Conservation (phyloP, 2,888 invertebrate species). For the Anthoptus insignis region DNA sequence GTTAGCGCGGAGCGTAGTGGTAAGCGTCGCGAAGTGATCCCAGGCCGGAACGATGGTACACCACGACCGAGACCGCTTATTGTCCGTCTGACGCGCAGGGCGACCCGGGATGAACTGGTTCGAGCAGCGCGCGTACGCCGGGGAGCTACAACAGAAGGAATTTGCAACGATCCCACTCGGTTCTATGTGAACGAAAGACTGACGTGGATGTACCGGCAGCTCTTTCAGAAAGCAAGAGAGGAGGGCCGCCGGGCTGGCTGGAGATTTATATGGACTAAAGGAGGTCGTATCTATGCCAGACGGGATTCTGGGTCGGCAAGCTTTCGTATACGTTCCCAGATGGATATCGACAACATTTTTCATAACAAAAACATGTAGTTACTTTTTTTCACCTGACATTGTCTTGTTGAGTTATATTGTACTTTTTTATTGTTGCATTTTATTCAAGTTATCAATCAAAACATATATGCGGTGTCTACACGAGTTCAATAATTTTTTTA, state of each 20-base stretch:
- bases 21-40: neutral
- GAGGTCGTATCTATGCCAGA: neutral
- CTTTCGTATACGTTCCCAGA: neutral
- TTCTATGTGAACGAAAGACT: constrained; percentile 45
- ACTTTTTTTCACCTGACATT: neutral
- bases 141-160: neutral
- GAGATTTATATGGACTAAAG: constrained; percentile 3
- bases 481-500: too few species aligned
- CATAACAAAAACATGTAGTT: neutral
- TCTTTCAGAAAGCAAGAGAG: constrained; percentile 42
- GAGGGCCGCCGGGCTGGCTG: constrained; percentile 11
- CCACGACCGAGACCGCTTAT: constrained; percentile 29
- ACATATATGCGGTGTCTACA: too few species aligned
- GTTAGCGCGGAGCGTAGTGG: constrained; percentile 23
- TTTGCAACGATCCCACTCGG: neutral
- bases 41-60: neutral
- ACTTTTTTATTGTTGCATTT: too few species aligned
- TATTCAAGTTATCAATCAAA: too few species aligned
- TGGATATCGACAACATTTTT: neutral
- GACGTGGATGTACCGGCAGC: constrained; percentile 37
- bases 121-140: constrained; percentile 34
- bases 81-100: constrained; percentile 35
- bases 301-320: neutral
- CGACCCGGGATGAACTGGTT: constrained; percentile 29
- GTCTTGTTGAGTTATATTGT: neutral